A percentile compares a stretch with the other conserved stretches of the same genome.
Evolutionary conservation across 2,797 vertebrate genomes (phyloP).

Genomic region (Notoglanidium macrostoma): DNA sequence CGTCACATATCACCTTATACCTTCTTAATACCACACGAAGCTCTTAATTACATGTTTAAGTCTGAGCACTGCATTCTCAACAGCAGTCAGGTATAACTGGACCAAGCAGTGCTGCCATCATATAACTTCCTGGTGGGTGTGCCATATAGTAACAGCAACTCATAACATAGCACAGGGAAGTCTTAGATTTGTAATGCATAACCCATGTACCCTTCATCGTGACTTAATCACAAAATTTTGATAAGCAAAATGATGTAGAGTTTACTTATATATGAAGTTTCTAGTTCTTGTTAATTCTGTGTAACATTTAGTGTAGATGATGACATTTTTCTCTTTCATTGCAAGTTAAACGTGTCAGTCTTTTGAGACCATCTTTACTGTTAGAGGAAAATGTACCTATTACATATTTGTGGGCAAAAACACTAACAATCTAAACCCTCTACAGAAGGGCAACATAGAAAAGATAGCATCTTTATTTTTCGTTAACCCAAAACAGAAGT

Average conservation of each 20-base stretch:
- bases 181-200: neutral
- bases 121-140: too few relatives aligned
- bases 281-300: neutral
- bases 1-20: neutral
- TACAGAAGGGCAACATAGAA: neutral
- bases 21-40: too few relatives aligned
- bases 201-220: neutral
- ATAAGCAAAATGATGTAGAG: neutral
- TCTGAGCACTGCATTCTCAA: neutral
- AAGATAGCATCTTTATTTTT: neutral
- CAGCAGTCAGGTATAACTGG: neutral
- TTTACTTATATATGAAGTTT: neutral
- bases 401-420: neutral
- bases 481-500: neutral
- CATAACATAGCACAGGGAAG: neutral
- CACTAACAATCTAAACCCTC: neutral
- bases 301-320: neutral
- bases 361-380: neutral
- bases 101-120: neutral
- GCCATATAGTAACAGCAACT: neutral
- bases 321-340: neutral
- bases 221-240: neutral
- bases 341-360: neutral
- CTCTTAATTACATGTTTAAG: neutral
- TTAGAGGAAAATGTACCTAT: neutral